phyloP scores from a whole-genome alignment of 37 sponge, comb jelly and placozoan species.

The Eunapius fragilis region DNA sequence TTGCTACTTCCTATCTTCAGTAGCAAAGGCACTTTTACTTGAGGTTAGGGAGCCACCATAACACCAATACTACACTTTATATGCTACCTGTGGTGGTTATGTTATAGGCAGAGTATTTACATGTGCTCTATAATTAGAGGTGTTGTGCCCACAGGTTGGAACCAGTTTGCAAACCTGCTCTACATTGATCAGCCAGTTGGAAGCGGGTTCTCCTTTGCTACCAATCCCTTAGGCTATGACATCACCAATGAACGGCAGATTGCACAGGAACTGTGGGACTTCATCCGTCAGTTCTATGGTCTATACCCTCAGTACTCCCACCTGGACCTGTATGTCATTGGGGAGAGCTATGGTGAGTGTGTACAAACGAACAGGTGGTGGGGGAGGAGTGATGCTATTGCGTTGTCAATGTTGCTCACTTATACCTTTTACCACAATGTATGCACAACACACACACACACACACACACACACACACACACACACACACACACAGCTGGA shows the following conservation, averaged over 20 bases:
- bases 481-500: slow-evolving; percentile 80
- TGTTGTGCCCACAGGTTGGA: slow-evolving; percentile 45
- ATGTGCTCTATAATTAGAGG: too few species aligned
- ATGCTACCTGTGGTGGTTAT: too few species aligned
- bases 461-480: too few species aligned
- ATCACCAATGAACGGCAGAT: slow-evolving; percentile 37
- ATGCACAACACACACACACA: too few species aligned
- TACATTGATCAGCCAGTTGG: slow-evolving; percentile 68
- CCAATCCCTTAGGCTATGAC: slow-evolving; percentile 30
- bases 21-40: too few species aligned
- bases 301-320: slow-evolving; percentile 50
- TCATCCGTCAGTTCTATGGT: slow-evolving; percentile 41
- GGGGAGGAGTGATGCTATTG: neutral
- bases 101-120: too few species aligned
- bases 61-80: too few species aligned
- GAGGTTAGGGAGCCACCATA: too few species aligned
- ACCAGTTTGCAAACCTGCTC: slow-evolving; percentile 53
- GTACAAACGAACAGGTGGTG: too few species aligned
- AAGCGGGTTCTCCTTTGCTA: slow-evolving; percentile 53
- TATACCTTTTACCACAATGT: too few species aligned
- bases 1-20: too few species aligned
- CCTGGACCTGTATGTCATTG: slow-evolving; percentile 57
- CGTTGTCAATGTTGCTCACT: too few species aligned
- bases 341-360: slow-evolving; percentile 67
- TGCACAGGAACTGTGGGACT: slow-evolving; percentile 35